These are phyloP conservation scores for Falco concolor DNA, from an alignment of 2,797 vertebrate species.

Conservation along the genomic window DNA sequence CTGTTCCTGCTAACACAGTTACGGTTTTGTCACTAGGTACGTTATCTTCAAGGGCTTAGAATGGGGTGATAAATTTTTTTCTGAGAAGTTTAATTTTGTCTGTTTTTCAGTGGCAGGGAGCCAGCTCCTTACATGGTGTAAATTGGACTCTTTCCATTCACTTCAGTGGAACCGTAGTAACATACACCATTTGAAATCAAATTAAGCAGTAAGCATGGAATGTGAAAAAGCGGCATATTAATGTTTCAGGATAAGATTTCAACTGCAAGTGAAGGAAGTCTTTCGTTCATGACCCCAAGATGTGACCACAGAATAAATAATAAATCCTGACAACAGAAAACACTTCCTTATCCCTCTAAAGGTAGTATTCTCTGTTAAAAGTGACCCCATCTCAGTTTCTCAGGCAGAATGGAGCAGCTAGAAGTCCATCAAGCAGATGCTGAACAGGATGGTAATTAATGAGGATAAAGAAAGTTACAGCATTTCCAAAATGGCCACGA, in stretches of 20 bases:
- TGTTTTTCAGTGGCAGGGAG: neutral
- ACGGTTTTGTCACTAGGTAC: neutral
- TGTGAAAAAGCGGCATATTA: constrained; percentile 30
- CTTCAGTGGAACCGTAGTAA: neutral
- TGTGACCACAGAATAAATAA: constrained; percentile 15
- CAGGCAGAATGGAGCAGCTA: neutral
- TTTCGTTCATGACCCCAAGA: neutral
- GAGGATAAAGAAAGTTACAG: neutral
- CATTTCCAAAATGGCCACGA: neutral
- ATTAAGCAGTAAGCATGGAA: constrained; percentile 37
- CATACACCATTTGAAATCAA: constrained; percentile 55
- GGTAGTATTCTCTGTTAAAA: neutral
- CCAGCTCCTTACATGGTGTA: neutral
- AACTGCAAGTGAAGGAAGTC: neutral
- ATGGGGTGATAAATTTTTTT: neutral
- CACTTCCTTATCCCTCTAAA: neutral
- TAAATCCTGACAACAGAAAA: neutral
- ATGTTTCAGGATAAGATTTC: constrained; percentile 13
- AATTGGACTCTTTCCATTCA: constrained; percentile 25
- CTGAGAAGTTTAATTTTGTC: constrained; percentile 20
- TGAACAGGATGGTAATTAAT: neutral
- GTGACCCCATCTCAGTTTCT: neutral
- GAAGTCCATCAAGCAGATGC: neutral
- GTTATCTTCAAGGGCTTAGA: neutral
- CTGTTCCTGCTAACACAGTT: neutral